Evolutionary conservation across 2,888 invertebrate genomes (phyloP).

Genomic region (Morpho deidamia): DNA sequence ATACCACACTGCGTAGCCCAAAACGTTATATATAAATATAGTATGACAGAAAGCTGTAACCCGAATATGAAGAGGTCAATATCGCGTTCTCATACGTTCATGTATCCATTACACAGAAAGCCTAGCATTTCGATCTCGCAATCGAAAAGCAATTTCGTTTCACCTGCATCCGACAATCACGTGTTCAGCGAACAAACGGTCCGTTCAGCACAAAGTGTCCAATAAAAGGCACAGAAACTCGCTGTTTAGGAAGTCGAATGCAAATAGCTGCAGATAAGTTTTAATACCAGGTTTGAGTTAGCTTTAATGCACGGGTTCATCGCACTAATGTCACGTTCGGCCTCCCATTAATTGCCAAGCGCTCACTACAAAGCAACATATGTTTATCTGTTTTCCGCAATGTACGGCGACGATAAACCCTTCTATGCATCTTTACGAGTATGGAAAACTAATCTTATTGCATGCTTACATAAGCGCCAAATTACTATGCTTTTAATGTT

Average conservation of each 20-base stretch:
- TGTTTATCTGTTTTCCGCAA: constrained; percentile 57
- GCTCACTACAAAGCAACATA: constrained; percentile 55
- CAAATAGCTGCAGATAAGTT: constrained; percentile 74
- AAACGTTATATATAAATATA: no score
- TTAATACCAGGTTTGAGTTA: constrained; percentile 63
- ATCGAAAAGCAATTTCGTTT: constrained; percentile 31
- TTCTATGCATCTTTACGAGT: constrained; percentile 13
- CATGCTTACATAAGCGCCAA: constrained; percentile 3
- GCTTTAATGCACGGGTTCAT: constrained; percentile 66
- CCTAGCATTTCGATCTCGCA: constrained; percentile 27
- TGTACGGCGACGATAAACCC: constrained; percentile 27
- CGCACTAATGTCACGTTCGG: constrained; percentile 74
- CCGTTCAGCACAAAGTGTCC: constrained; percentile 28
- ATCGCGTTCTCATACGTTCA: constrained; percentile 5
- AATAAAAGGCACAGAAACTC: constrained; percentile 39
- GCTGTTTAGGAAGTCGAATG: constrained; percentile 72
- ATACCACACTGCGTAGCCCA: no score
- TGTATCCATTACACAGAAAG: constrained; percentile 11
- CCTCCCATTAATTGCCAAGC: constrained; percentile 68
- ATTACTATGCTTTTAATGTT: constrained; percentile 2
- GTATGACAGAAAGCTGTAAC: no score
- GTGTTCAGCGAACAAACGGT: constrained; percentile 27
- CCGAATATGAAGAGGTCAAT: constrained; percentile 7
- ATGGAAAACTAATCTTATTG: constrained; percentile 12
- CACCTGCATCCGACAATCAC: constrained; percentile 33